Evolutionary conservation across 2,113 vertebrate genomes (phyloP), one percentile per base, ranked within the genome.

Genomic region (Trematocara zebra): DNA sequence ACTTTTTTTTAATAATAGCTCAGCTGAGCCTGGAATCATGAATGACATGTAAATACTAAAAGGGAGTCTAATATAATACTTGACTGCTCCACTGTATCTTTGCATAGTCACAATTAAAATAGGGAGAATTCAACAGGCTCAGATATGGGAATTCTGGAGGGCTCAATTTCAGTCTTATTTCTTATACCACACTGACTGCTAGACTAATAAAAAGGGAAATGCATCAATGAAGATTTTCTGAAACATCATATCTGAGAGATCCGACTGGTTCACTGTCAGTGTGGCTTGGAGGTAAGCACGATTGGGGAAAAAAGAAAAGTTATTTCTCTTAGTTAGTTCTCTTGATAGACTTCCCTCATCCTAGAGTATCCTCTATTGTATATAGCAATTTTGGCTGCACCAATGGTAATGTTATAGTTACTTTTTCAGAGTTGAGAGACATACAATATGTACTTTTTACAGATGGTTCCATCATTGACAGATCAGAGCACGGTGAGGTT

Each of bases 351-450:
- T 76, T 33, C 33, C 64, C n/a, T 56, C 8, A 28, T 47, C 57
- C 33, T 52, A 14, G 17, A 42, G 4, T 40, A 11, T 23, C 4
- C 12, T 26, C 18, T 33, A 18, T 33, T 69, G 54, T 83, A 49
- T 57, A 15, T 5, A 54, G 10, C 53, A 26, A 31, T 15, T 80
- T 11, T 11, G 3, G 51, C 69, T 80, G 78, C n/a, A 61, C 42
- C 31, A 84, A 2, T 47, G 51, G 33, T 76, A 61, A 84, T 11
- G 4, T 12, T 4, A 59, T 31, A 23, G 5, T 15, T 53, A 67
- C 81, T 81, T 51, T 88, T 81, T 91, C 81, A 80, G 76, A 84
- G 42, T 61, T 81, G 80, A 85, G 67, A 37, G 87, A 81, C 57
- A 51, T 51, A 0, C 20, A 57, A 57, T 72, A 64, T 87, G 72